Evolutionary conservation across 2,113 vertebrate species (phyloP).

Genomic region (Prietella phreatophila): DNA sequence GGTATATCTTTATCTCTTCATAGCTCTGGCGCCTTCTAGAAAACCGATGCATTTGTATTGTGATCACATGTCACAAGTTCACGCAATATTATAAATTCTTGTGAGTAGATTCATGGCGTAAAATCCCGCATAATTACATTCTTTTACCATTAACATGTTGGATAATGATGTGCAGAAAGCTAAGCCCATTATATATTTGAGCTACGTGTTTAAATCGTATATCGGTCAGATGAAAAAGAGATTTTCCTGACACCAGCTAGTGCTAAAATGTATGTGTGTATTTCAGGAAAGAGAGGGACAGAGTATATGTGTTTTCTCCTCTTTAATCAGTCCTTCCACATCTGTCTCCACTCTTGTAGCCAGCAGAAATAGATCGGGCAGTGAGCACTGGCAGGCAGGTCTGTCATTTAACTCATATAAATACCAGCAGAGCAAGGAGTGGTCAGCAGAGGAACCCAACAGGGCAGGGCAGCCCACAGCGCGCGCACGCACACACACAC

Average conservation of each 20-base stretch:
- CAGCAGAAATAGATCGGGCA: slow-evolving; percentile 67
- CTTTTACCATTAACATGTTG: background rate
- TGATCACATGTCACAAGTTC: background rate
- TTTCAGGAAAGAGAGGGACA: slow-evolving; percentile 3
- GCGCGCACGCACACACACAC: background rate
- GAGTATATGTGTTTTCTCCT: slow-evolving; percentile 16
- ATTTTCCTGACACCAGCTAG: background rate
- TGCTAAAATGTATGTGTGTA: background rate
- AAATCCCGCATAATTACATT: background rate
- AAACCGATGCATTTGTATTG: background rate
- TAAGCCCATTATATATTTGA: background rate
- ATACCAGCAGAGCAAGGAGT: slow-evolving; percentile 64
- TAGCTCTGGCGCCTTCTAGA: background rate
- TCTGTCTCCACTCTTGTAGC: slow-evolving; percentile 67
- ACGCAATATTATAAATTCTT: background rate
- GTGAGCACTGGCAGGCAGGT: slow-evolving; percentile 60
- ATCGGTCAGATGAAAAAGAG: background rate
- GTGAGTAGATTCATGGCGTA: background rate
- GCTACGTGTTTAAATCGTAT: background rate
- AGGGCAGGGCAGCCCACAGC: slow-evolving; percentile 38
- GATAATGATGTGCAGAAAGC: background rate
- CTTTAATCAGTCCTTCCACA: slow-evolving; percentile 62
- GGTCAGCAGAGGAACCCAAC: slow-evolving; percentile 57
- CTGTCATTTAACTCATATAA: slow-evolving; percentile 74
- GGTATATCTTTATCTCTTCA: too few species aligned